Conservation (phyloP, 2,797 vertebrate species). For the Diceros bicornis region DNA sequence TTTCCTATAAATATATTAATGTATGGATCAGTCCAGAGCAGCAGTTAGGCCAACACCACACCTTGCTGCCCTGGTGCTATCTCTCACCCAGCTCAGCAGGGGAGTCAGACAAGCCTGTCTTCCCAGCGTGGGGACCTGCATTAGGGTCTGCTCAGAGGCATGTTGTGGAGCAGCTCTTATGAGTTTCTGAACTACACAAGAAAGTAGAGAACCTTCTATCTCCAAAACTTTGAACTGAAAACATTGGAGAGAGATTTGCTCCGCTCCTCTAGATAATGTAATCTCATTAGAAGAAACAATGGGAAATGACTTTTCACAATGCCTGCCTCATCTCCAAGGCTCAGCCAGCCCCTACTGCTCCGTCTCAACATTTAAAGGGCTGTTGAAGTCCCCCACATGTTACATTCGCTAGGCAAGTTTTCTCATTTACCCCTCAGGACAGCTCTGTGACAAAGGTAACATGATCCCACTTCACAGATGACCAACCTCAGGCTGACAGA, state of each 20-base stretch:
- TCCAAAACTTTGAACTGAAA: too few relatives aligned
- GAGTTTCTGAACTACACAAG: background rate
- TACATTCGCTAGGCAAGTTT: background rate
- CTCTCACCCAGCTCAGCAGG: too few relatives aligned
- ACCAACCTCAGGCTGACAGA: background rate
- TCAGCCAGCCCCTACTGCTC: background rate
- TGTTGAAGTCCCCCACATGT: background rate
- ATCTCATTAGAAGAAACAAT: too few relatives aligned
- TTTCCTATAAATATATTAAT: background rate
- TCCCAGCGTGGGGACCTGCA: background rate
- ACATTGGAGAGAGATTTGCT: too few relatives aligned
- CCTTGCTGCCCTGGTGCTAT: too few relatives aligned
- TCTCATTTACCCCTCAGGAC: background rate
- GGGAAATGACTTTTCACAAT: too few relatives aligned
- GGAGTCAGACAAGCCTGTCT: background rate
- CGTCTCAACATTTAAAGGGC: background rate
- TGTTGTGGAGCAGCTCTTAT: too few relatives aligned
- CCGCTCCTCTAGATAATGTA: too few relatives aligned
- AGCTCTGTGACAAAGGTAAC: background rate
- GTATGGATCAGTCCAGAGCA: too few relatives aligned
- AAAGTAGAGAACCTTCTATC: background rate
- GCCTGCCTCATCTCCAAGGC: background rate
- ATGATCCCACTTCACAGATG: background rate
- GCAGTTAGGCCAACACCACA: too few relatives aligned
- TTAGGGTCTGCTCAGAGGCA: background rate